Conservation (phyloP, 2,888 invertebrate species). For the Chromoteleia sp. region DNA sequence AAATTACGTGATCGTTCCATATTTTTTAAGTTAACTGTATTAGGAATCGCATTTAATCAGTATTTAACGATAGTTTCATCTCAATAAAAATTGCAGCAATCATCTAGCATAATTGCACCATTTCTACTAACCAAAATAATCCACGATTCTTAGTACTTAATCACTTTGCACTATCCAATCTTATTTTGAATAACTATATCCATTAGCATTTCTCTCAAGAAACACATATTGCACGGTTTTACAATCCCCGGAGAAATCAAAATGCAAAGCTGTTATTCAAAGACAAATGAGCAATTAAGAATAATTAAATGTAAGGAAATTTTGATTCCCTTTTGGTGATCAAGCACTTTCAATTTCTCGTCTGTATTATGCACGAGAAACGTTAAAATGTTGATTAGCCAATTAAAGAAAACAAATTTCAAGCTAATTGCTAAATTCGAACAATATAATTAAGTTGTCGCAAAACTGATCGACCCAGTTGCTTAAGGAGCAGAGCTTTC, state of each 20-base stretch:
- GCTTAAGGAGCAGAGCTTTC: not conserved
- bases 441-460: slow-evolving; percentile 44
- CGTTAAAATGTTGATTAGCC: slow-evolving; percentile 53
- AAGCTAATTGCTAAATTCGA: slow-evolving; percentile 41
- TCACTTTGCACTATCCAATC: slow-evolving; percentile 21
- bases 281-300: slow-evolving; percentile 58
- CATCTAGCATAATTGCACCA: not conserved
- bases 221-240: slow-evolving; percentile 18
- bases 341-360: slow-evolving; percentile 53
- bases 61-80: not conserved
- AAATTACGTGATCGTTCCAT: too few species aligned
- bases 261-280: slow-evolving; percentile 52
- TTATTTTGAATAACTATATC: slow-evolving; percentile 17
- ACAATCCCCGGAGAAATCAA: slow-evolving; percentile 57
- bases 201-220: slow-evolving; percentile 49
- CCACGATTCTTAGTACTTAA: slow-evolving; percentile 13
- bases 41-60: too few species aligned
- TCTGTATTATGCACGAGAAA: slow-evolving; percentile 37
- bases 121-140: slow-evolving; percentile 5
- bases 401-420: slow-evolving; percentile 53
- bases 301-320: slow-evolving; percentile 51
- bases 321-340: slow-evolving; percentile 53
- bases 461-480: slow-evolving; percentile 39
- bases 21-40: too few species aligned
- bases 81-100: slow-evolving; percentile 1